A percentile compares a stretch with the other conserved stretches of the same genome.
Evolutionary conservation across 1,140 invertebrate species (phyloP).

Genomic region (Carposina sasakii): DNA sequence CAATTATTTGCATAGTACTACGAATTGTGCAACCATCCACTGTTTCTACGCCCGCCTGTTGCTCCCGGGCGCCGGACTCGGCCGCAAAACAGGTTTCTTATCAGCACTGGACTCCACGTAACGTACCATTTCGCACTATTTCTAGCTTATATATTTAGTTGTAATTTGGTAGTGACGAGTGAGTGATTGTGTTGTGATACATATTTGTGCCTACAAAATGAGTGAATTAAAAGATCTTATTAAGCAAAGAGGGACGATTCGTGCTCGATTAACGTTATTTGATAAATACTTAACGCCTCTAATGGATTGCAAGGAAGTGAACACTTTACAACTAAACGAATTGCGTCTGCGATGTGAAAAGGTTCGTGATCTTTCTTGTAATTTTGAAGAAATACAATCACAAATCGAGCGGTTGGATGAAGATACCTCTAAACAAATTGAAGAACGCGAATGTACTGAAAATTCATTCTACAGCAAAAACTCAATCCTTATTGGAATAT

Average conservation of each 20-base stretch:
- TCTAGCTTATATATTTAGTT: no score
- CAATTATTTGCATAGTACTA: no score
- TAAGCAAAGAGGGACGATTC: constrained; percentile 16
- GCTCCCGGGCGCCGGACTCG: no score
- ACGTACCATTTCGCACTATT: no score
- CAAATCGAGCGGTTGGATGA: constrained; percentile 18
- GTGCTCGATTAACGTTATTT: constrained; percentile 16
- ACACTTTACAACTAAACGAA: constrained; percentile 13
- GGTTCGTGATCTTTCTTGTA: constrained; percentile 15
- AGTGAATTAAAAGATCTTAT: constrained; percentile 17
- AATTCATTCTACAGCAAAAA: constrained; percentile 14
- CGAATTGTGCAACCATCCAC: no score
- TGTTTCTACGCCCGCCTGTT: no score
- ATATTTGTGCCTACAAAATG: no score
- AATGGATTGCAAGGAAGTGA: constrained; percentile 13
- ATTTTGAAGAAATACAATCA: constrained; percentile 16
- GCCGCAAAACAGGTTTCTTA: no score
- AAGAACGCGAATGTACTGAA: constrained; percentile 16
- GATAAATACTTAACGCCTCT: constrained; percentile 17
- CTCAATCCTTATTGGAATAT: constrained; percentile 9
- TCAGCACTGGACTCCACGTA: no score
- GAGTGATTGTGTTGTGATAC: no score
- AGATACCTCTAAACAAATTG: constrained; percentile 11
- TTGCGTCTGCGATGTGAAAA: constrained; percentile 13
- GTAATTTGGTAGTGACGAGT: no score